A percentile compares a stretch with the other conserved stretches of the same genome.
Conservation (phyloP, 2,113 vertebrate species). For the Willisornis vidua region DNA sequence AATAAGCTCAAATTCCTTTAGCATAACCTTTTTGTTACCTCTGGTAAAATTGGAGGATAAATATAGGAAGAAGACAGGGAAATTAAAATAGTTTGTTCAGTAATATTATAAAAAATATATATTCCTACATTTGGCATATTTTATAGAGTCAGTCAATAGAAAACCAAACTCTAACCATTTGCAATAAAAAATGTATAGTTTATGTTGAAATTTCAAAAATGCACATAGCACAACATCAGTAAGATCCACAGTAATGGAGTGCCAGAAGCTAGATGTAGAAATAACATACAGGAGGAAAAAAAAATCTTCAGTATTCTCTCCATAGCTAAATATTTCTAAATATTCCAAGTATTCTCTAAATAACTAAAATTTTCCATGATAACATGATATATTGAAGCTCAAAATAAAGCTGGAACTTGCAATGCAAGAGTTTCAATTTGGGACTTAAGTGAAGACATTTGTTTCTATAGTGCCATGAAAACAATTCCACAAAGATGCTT, state of each 20-base stretch:
- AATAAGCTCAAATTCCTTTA: not conserved
- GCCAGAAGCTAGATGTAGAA: not conserved
- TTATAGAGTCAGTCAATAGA: not conserved
- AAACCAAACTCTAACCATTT: not conserved
- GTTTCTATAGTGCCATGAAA: not conserved
- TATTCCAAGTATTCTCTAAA: not conserved
- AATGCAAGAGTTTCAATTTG: not conserved
- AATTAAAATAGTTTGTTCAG: not conserved
- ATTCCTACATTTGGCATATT: not conserved
- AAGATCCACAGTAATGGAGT: not conserved
- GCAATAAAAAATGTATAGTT: not conserved
- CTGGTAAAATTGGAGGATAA: not conserved
- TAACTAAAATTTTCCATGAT: not conserved
- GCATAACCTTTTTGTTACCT: not conserved
- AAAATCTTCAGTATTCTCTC: not conserved
- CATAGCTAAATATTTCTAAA: too few relatives aligned
- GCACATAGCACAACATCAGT: rapidly evolving
- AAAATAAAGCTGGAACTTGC: not conserved
- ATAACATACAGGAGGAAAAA: not conserved
- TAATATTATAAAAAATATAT: not conserved
- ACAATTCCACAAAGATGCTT: not conserved
- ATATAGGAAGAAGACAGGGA: not conserved
- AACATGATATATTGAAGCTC: not conserved
- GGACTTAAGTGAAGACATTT: not conserved
- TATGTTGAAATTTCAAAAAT: not conserved